A percentile compares a stretch with the other conserved stretches of the same genome.
These are phyloP conservation scores for Lasioglossum calceatum DNA, from an alignment of 2,888 invertebrate genomes.

Conservation along the genomic window DNA sequence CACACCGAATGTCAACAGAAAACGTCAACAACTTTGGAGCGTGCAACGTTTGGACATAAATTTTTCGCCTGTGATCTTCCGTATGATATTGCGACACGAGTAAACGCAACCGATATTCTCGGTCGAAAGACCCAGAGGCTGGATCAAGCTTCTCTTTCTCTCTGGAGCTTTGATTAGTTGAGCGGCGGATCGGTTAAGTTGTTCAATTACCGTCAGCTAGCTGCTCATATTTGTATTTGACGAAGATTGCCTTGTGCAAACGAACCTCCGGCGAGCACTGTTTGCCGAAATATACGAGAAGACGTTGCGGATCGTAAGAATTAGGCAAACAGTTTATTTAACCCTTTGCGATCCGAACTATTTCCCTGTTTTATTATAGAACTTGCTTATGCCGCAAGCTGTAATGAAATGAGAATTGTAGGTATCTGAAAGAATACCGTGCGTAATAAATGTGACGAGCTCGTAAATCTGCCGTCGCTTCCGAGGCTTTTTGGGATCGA, in stretches of 20 bases:
- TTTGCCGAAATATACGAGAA: background rate
- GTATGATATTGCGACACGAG: slow-evolving; percentile 21
- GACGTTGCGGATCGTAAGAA: background rate
- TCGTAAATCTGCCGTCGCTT: no score
- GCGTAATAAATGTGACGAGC: no score
- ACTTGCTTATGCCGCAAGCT: background rate
- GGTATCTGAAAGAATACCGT: background rate
- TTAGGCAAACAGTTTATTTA: no score
- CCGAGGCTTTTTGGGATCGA: background rate
- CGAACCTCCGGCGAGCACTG: background rate
- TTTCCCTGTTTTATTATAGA: no score
- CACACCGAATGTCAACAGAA: slow-evolving; percentile 13
- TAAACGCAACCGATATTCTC: slow-evolving; percentile 22
- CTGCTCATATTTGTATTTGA: slow-evolving; percentile 7
- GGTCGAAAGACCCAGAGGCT: slow-evolving; percentile 23
- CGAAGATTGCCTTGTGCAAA: background rate
- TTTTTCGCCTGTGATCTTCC: slow-evolving; percentile 29
- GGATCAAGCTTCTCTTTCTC: background rate
- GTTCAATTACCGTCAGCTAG: slow-evolving; percentile 30
- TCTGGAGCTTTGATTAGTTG: slow-evolving; percentile 45
- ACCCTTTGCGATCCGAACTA: no score
- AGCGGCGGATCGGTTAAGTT: slow-evolving; percentile 28
- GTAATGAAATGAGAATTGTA: background rate
- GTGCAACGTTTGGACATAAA: background rate
- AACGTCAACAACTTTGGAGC: slow-evolving; percentile 1